A percentile compares a stretch with the other conserved stretches of the same genome.
Conservation (phyloP, 2,797 vertebrate species). For the Characodon lateralis region DNA sequence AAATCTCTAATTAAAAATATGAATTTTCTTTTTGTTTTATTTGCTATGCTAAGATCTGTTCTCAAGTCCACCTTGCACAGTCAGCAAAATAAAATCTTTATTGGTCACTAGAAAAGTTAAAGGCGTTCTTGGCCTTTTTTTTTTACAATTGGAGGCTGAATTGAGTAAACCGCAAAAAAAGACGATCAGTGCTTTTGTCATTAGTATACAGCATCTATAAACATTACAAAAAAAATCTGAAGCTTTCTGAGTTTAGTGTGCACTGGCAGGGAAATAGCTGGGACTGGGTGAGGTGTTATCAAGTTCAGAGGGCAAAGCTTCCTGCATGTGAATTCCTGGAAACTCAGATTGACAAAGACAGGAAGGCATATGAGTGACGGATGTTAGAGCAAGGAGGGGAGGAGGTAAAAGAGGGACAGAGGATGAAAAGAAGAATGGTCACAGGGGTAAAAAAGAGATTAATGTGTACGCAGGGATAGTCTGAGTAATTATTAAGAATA, state of each 20-base stretch:
- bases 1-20: not conserved
- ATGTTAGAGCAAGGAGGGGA: constrained; percentile 44
- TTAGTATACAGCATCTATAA: not conserved
- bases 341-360: constrained; percentile 79
- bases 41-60: not conserved
- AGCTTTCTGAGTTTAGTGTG: not conserved
- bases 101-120: not conserved
- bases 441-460: not conserved
- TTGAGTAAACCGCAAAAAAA: not conserved
- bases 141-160: not conserved
- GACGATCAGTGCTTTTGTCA: constrained; percentile 3
- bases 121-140: not conserved
- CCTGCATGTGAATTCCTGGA: constrained; percentile 83
- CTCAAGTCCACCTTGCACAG: not conserved
- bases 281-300: constrained; percentile 61
- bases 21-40: not conserved
- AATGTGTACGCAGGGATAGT: not conserved
- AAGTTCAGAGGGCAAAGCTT: constrained; percentile 72
- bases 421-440: constrained; percentile 15
- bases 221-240: not conserved
- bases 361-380: constrained; percentile 76
- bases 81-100: not conserved
- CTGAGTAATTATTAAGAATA: constrained; percentile 6
- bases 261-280: constrained; percentile 30
- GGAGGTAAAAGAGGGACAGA: constrained; percentile 9